Conservation (phyloP, 2,113 vertebrate species). For the Neodon shergylaensis region DNA sequence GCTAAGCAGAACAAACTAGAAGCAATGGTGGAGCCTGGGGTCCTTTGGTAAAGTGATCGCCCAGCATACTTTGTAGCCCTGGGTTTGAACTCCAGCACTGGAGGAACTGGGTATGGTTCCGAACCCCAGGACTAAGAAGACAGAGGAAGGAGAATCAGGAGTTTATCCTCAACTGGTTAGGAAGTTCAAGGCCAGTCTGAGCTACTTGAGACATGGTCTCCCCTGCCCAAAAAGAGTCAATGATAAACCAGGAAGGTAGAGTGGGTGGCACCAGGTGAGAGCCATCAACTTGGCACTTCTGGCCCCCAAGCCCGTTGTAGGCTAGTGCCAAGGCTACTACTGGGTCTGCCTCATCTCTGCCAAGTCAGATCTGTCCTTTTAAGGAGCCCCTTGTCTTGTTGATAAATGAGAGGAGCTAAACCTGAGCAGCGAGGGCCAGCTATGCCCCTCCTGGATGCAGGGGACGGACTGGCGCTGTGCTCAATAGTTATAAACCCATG, state of each 20-base stretch:
- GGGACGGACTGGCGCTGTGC: neutral
- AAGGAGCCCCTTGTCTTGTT: neutral
- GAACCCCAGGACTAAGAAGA: no score
- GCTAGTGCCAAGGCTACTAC: rapidly evolving
- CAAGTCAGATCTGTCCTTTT: rapidly evolving
- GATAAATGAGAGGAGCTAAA: neutral
- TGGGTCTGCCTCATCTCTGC: rapidly evolving
- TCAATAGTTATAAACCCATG: neutral
- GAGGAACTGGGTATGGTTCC: no score
- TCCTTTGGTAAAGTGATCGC: neutral
- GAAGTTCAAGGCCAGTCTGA: neutral
- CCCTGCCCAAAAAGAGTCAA: neutral
- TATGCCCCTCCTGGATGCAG: neutral
- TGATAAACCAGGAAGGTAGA: neutral
- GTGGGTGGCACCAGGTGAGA: rapidly evolving
- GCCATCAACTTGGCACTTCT: rapidly evolving
- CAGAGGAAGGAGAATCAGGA: neutral
- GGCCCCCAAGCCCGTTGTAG: neutral
- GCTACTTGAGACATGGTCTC: neutral
- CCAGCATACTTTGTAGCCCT: neutral
- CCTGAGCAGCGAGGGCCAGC: no score
- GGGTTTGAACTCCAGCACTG: neutral
- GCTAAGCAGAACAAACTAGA: rapidly evolving
- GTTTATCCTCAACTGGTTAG: neutral
- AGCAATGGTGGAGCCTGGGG: neutral